These are phyloP conservation scores for Parnassius glacialis DNA, from an alignment of 2,888 invertebrate genomes.

Conservation along the genomic window DNA sequence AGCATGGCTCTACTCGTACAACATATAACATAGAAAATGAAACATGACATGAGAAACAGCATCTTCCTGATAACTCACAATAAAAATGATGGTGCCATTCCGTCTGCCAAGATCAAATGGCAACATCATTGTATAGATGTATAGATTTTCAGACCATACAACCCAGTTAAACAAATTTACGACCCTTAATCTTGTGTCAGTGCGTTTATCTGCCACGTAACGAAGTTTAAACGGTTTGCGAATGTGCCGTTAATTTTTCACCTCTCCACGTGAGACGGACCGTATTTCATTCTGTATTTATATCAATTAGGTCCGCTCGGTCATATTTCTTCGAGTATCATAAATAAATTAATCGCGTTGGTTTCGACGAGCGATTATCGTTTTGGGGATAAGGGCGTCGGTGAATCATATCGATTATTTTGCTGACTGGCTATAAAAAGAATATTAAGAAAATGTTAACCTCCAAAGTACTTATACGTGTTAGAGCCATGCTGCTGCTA, in stretches of 20 bases:
- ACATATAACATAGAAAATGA: no score
- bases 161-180: constrained; percentile 6
- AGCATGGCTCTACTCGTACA: no score
- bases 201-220: neutral
- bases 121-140: neutral
- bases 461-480: no score
- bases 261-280: neutral
- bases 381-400: constrained; percentile 13
- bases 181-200: constrained; percentile 3
- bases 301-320: constrained; percentile 9
- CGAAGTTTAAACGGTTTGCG: neutral
- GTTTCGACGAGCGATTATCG: constrained; percentile 29
- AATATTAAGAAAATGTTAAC: no score
- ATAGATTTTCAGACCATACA: neutral
- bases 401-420: constrained; percentile 27
- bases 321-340: constrained; percentile 19
- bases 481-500: no score
- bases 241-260: constrained; percentile 7
- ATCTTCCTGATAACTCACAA: no score
- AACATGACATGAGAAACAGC: no score
- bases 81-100: no score
- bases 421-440: neutral
- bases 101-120: no score
- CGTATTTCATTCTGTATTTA: constrained; percentile 18
- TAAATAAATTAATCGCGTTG: constrained; percentile 27